phyloP scores from a whole-genome alignment of 1,140 invertebrate species.

The Scaptomyza pallida region DNA sequence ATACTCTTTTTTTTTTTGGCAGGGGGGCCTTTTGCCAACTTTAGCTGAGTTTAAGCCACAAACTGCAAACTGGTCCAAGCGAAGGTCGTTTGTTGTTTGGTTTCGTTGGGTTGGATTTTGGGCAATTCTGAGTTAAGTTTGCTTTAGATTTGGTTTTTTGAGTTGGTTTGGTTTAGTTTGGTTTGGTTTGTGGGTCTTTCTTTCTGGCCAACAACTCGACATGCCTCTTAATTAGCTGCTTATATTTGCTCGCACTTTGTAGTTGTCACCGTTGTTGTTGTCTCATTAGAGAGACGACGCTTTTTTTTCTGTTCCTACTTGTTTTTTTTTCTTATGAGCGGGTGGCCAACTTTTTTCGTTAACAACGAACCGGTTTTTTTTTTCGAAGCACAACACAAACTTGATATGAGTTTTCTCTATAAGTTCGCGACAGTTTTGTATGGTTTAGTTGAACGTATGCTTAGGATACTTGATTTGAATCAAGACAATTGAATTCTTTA shows the following conservation, averaged over 20 bases:
- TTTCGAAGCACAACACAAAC: neutral
- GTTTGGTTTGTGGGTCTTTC: neutral
- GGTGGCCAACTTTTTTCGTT: slow-evolving; percentile 50
- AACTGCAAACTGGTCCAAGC: slow-evolving; percentile 59
- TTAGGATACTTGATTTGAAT: neutral
- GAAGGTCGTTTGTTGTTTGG: slow-evolving; percentile 51
- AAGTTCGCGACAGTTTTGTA: neutral
- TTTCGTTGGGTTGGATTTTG: slow-evolving; percentile 16
- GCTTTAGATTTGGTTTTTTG: slow-evolving; percentile 8
- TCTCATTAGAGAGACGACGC: slow-evolving; percentile 61
- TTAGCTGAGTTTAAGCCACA: slow-evolving; percentile 31
- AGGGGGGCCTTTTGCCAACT: slow-evolving; percentile 25
- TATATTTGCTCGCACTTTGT: slow-evolving; percentile 58
- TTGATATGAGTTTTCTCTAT: slow-evolving; percentile 14
- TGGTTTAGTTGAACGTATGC: neutral
- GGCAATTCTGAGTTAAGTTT: slow-evolving; percentile 12
- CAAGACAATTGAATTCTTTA: neutral
- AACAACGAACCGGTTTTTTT: slow-evolving; percentile 20
- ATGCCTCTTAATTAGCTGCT: slow-evolving; percentile 73
- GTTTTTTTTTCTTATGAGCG: slow-evolving; percentile 36
- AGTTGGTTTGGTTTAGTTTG: slow-evolving; percentile 6
- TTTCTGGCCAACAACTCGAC: slow-evolving; percentile 28
- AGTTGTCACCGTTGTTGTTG: slow-evolving; percentile 29
- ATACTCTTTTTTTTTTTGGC: neutral
- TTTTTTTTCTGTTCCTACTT: slow-evolving; percentile 20